These are phyloP conservation scores for Drosophila lacicola DNA, from an alignment of 2,888 invertebrate species.

Conservation along the genomic window DNA sequence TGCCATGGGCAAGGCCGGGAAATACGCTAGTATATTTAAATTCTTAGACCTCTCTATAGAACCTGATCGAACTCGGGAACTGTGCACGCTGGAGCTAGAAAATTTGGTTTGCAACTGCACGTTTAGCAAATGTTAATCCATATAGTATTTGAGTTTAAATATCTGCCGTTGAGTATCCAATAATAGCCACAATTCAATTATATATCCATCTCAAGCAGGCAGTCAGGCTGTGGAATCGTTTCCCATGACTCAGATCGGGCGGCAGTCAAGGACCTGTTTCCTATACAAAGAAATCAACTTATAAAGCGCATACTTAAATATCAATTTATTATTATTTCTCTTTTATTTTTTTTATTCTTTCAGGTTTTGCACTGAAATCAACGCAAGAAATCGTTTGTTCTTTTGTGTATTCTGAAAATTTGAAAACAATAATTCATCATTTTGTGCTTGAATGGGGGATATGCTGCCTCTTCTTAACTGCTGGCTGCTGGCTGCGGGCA, in stretches of 20 bases:
- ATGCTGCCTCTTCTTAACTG: conserved; percentile 3
- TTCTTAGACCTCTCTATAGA: too few relatives aligned
- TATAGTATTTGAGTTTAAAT: too few relatives aligned
- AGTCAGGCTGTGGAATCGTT: not conserved
- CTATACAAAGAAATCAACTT: conserved; percentile 40
- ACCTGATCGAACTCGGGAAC: too few relatives aligned
- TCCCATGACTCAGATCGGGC: conserved; percentile 4
- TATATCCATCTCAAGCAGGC: too few relatives aligned
- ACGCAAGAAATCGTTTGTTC: conserved; percentile 5
- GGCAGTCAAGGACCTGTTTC: not conserved
- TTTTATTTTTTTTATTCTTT: not conserved
- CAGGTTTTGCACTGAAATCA: not conserved
- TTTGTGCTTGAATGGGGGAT: conserved; percentile 32
- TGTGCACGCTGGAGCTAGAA: too few relatives aligned
- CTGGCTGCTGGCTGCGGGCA: not conserved
- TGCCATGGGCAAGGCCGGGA: too few relatives aligned
- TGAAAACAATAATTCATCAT: conserved; percentile 70
- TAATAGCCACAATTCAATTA: too few relatives aligned
- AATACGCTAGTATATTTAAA: too few relatives aligned
- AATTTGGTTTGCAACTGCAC: too few relatives aligned
- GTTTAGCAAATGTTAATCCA: too few relatives aligned
- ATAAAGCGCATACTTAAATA: conserved; percentile 63
- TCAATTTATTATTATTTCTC: conserved; percentile 61
- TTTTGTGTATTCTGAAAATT: conserved; percentile 37
- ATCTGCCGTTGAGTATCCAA: too few relatives aligned